phyloP scores from a whole-genome alignment of 2,888 invertebrate species.

The Zaprionus obscuricornis region DNA sequence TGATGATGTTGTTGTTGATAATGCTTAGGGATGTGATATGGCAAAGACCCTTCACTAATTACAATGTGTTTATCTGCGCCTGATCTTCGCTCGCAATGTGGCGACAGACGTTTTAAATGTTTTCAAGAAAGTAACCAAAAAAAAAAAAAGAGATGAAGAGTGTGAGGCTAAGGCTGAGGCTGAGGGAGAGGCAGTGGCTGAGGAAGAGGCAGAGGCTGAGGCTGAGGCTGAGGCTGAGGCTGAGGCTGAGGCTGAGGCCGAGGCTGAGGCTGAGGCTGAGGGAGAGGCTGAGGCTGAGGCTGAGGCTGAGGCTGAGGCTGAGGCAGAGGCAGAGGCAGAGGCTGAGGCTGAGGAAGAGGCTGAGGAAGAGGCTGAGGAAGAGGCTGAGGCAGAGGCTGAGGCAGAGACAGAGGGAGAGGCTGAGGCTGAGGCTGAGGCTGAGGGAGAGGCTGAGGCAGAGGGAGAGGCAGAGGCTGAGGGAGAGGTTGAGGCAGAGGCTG shows the following conservation, averaged over 20 bases:
- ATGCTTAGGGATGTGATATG: conserved; percentile 23
- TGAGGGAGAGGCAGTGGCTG: not conserved
- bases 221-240: not conserved
- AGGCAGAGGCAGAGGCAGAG: too few relatives aligned
- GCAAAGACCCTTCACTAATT: conserved; percentile 60
- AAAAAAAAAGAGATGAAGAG: not conserved
- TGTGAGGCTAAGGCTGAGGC: too few relatives aligned
- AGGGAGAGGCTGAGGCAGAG: not conserved
- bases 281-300: not conserved
- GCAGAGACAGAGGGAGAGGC: not conserved
- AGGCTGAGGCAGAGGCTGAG: too few relatives aligned
- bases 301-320: not conserved
- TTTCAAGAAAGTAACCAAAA: conserved; percentile 3
- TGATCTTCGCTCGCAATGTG: conserved; percentile 64
- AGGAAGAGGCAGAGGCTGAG: not conserved
- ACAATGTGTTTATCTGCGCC: conserved; percentile 72
- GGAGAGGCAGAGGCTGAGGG: too few relatives aligned
- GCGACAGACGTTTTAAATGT: conserved; percentile 61
- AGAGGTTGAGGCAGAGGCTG: not conserved
- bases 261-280: not conserved
- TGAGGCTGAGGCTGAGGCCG: too few relatives aligned
- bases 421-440: too few relatives aligned
- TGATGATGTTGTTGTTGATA: conserved; percentile 8
- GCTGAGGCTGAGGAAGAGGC: not conserved
- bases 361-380: not conserved